Base-by-base conservation (phyloP, 2,113 vertebrate species). In the Actenoides hombroni region DNA sequence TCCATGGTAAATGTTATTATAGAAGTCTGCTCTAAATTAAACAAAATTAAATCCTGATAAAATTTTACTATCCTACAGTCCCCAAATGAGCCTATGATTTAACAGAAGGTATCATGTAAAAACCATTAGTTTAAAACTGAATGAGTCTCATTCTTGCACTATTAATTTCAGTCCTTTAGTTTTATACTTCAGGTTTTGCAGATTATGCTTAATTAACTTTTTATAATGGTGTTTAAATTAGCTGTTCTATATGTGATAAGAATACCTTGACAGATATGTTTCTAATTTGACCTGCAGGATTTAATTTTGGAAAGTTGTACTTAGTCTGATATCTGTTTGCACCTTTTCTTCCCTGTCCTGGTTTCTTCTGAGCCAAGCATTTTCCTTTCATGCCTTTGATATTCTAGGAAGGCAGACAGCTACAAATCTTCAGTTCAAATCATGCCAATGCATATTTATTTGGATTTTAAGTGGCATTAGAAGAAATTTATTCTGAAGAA, bases 41-140 rank as follows among this genome's bases (percentile, higher is more conserved):
- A 93, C 83, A 95, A 77, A 97, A 96, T 96, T 95, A 95, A 97
- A 70, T 86, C 39, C 65, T 95, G 87, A 93, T 96, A 93, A 97
- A 96, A 97, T 92, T 76, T 83, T 91, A 94, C 91, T 88, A n/a
- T 89, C 59, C 90, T 95, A 73, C 73, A 81, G 79, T 82, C 71
- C 68, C 88, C 63, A 77, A 59, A 76, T 56, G 80, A 96, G 53
- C n/a, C 83, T 25, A 49, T 31, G 53, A 69, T 73, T 95, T 83
- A 97, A 91, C 18, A 1, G 75, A 90, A 70, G 26, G 65, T 74
- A 57, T 60, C 13, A 88, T 77, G 40, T 90, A 94, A 86, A 95
- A 96, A 56, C 14, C 35, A 86, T 92, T 95, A 79, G 44, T 76
- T 94, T 73, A 93, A 94, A 96, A 91, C 24, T 46, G 65, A 96